These are phyloP conservation scores for Takifugu bimaculatus DNA, from an alignment of 2,113 vertebrate species.

Conservation along the genomic window DNA sequence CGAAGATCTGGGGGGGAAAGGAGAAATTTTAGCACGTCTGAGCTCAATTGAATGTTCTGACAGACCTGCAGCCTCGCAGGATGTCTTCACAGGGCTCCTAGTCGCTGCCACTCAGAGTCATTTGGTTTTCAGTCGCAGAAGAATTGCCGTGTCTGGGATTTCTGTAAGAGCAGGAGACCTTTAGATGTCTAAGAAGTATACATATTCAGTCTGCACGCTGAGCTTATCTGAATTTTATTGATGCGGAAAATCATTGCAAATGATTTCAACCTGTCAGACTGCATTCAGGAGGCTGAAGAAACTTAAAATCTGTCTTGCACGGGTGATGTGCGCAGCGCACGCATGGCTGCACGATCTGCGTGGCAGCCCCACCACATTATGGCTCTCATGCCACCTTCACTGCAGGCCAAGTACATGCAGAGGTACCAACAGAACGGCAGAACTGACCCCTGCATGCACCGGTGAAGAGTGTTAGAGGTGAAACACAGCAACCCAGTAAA, in stretches of 20 bases:
- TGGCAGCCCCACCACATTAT: conserved; percentile 21
- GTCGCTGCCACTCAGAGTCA: conserved; percentile 7
- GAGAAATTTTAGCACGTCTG: conserved; percentile 10
- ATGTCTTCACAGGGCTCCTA: conserved; percentile 6
- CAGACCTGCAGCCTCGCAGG: conserved; percentile 1
- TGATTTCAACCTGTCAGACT: not conserved
- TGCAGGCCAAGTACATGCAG: not conserved
- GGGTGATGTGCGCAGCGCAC: conserved; percentile 9
- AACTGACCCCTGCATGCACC: no score
- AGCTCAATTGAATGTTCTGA: conserved; percentile 35
- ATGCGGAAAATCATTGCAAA: conserved; percentile 3
- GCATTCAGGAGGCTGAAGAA: conserved; percentile 2
- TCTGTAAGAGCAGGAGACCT: not conserved
- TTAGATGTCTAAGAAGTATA: not conserved
- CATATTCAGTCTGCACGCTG: not conserved
- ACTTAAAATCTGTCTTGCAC: conserved; percentile 3
- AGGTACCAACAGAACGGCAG: no score
- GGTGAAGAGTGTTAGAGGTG: no score
- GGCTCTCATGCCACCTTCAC: conserved; percentile 38
- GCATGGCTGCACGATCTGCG: conserved; percentile 13
- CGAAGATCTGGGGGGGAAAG: conserved; percentile 7
- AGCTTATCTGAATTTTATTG: not conserved
- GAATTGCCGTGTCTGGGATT: not conserved
- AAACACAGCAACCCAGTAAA: no score
- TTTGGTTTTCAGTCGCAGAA: conserved; percentile 6